These are phyloP conservation scores for Trematomus bernacchii DNA, from an alignment of 2,797 vertebrate genomes.

Conservation along the genomic window DNA sequence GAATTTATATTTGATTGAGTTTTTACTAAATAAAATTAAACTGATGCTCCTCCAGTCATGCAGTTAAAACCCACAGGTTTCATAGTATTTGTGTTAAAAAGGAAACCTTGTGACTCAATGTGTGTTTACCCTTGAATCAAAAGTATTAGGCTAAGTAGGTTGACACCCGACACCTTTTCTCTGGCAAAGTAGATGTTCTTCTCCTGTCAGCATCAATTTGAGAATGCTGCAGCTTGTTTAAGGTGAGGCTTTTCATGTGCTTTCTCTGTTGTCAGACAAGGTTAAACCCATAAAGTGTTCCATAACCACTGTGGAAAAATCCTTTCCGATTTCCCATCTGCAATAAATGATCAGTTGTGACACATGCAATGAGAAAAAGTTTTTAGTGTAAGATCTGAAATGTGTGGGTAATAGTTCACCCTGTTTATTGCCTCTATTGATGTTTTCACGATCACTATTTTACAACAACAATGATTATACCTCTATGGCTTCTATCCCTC, in stretches of 20 bases:
- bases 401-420: background rate
- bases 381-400: background rate
- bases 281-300: constrained; percentile 23
- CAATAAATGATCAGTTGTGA: background rate
- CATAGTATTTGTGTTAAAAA: constrained; percentile 9
- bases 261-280: constrained; percentile 31
- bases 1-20: constrained; percentile 48
- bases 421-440: background rate
- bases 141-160: constrained; percentile 41
- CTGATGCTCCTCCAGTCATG: background rate
- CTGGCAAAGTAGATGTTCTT: constrained; percentile 41
- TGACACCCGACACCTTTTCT: constrained; percentile 58
- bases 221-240: constrained; percentile 16
- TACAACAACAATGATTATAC: constrained; percentile 1
- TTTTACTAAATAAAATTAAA: constrained; percentile 45
- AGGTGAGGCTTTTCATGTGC: constrained; percentile 39
- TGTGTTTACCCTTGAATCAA: constrained; percentile 49
- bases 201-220: constrained; percentile 50
- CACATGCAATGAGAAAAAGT: background rate
- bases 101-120: constrained; percentile 21
- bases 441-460: constrained; percentile 1
- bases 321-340: background rate
- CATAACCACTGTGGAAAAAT: constrained; percentile 4
- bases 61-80: constrained; percentile 8
- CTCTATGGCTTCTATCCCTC: background rate